Evolutionary conservation across 2,888 invertebrate genomes (phyloP).

Genomic region (Drosophila rubida): DNA sequence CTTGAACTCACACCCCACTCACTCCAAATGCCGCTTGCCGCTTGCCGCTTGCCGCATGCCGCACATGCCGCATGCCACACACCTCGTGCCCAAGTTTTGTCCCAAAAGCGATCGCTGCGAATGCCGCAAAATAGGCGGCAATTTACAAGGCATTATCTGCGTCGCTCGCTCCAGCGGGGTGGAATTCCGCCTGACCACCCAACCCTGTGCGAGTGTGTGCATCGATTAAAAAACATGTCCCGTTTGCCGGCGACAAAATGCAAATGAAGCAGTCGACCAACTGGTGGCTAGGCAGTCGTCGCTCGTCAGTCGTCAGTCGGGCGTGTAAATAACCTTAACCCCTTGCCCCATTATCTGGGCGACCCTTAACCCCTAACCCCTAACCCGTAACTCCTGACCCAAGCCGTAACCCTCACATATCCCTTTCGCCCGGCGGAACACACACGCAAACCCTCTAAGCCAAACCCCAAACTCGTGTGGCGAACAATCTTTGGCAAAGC

Average conservation of each 20-base stretch:
- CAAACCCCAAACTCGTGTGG: slow-evolving; percentile 48
- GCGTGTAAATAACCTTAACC: slow-evolving; percentile 52
- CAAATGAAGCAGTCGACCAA: slow-evolving; percentile 62
- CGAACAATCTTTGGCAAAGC: slow-evolving; percentile 69
- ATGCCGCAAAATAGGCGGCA: slow-evolving; percentile 70
- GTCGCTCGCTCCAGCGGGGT: slow-evolving; percentile 35
- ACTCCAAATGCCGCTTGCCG: slow-evolving; percentile 2
- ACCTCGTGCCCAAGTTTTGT: slow-evolving; percentile 41
- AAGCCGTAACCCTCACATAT: background rate
- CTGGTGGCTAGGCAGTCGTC: slow-evolving; percentile 28
- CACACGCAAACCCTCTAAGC: slow-evolving; percentile 4
- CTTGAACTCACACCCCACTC: slow-evolving; percentile 40
- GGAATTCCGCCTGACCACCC: slow-evolving; percentile 27
- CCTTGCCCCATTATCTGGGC: slow-evolving; percentile 33
- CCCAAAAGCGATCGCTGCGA: slow-evolving; percentile 72
- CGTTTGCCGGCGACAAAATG: slow-evolving; percentile 56
- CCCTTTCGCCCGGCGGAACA: background rate
- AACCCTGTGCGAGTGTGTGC: slow-evolving; percentile 24
- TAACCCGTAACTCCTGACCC: slow-evolving; percentile 10
- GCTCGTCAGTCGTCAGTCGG: slow-evolving; percentile 41
- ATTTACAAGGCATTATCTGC: slow-evolving; percentile 67
- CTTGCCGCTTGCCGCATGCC: background rate
- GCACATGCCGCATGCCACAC: slow-evolving; percentile 1
- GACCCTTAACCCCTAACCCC: slow-evolving; percentile 15
- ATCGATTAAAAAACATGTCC: slow-evolving; percentile 65